Percentiles rank a stretch among this genome's conserved stretches.
Conservation (phyloP, 2,113 vertebrate species). For the Paratilapia polleni region DNA sequence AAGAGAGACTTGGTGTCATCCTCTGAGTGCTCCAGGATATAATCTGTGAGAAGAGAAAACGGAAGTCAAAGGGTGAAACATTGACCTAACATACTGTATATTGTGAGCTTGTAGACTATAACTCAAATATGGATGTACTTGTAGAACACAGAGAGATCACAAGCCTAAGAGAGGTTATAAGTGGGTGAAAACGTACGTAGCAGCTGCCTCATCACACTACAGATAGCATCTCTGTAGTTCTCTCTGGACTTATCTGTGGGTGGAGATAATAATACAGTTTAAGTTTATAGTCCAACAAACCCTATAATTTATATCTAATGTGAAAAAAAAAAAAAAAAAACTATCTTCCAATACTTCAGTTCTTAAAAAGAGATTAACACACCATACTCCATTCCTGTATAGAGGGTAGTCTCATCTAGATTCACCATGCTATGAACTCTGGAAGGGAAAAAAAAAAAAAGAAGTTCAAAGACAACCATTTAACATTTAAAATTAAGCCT, state of each 20-base stretch:
- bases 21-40: constrained; percentile 94
- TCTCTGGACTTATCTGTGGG: constrained; percentile 86
- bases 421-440: constrained; percentile 93
- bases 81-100: not conserved
- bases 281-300: not conserved
- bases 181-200: constrained; percentile 85
- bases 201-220: constrained; percentile 88
- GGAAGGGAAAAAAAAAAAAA: constrained; percentile 23
- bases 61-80: not conserved
- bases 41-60: constrained; percentile 74
- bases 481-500: not conserved
- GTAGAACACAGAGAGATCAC: not conserved
- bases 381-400: constrained; percentile 92
- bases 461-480: not conserved
- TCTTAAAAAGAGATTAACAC: constrained; percentile 42
- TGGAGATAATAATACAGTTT: constrained; percentile 17
- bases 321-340: not conserved
- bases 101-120: not conserved
- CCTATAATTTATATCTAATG: not conserved
- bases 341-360: not conserved
- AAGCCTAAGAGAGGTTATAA: not conserved
- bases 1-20: constrained; percentile 98
- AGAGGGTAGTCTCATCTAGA: constrained; percentile 90
- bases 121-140: not conserved
- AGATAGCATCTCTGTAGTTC: constrained; percentile 92